Evolutionary conservation across 2,797 vertebrate species (phyloP), one percentile per base, ranked within the genome.

Genomic region (Crypturellus tataupa): DNA sequence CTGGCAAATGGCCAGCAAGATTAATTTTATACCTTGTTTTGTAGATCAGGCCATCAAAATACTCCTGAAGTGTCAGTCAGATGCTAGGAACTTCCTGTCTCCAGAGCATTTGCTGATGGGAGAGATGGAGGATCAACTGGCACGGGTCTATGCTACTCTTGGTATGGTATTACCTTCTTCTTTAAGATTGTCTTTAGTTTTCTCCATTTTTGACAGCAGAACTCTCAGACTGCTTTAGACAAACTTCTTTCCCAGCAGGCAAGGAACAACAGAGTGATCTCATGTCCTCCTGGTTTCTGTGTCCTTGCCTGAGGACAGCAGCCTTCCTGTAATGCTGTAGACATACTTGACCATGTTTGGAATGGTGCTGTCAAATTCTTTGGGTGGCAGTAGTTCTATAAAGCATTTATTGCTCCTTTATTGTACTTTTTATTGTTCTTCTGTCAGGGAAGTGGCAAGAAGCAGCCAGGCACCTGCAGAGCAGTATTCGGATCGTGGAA

Each of bases 381-480:
- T 5, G 16, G 16, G 23, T 70, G 40, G 18, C 73, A 85, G 23
- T 67, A 91, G 6, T 60, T 82, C 25, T 68, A 64, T 40, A 68
- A 92, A 70, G 7, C 49, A 47, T 69, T 83, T 87, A 55, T 90
- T 46, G 69, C 55, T 79, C 3, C 8, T 37, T 24, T 51, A 25
- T 21, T 51, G 51, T 58, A 24, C 9, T 39, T 39, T 3, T 90
- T 56, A 4, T 3, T 27, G 80, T 60, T 78, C 37, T 68, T 51
- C 44, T 51, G 23, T 33, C 91, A 99, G 99, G 98, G 37, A 96
- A 98, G 85, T 99, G 99, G 99, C 97, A 71, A 9, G 97, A 97
- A 33, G 99, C 99, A 69, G 99, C 99, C 12, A 85, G 75, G 42
- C 98, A 99, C 90, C 96, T 99, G 73, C 97, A 97, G 90, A 97